Conservation (phyloP, 2,888 invertebrate species). For the Amphipoea lucens region DNA sequence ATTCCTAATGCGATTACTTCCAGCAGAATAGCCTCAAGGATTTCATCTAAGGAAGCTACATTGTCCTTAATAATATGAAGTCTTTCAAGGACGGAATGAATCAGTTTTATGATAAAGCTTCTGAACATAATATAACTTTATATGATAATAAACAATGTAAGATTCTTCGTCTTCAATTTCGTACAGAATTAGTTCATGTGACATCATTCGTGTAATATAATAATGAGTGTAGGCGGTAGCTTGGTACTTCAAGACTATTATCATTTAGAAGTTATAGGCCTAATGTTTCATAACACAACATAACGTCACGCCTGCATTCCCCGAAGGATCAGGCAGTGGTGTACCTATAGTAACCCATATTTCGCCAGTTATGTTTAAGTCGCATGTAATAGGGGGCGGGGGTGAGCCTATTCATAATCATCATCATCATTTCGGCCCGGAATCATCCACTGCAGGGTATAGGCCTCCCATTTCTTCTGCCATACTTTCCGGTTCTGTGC, state of each 20-base stretch:
- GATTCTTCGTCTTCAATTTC: conserved; percentile 39
- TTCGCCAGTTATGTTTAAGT: not conserved
- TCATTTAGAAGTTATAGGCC: conserved; percentile 19
- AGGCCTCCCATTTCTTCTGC: too few relatives aligned
- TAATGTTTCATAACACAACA: conserved; percentile 1
- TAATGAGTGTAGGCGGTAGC: conserved; percentile 48
- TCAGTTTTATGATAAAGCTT: conserved; percentile 32
- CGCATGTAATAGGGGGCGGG: too few relatives aligned
- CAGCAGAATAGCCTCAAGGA: conserved; percentile 29
- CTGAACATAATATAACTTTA: conserved; percentile 21
- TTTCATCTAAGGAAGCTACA: conserved; percentile 24
- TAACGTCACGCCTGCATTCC: not conserved
- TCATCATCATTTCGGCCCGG: too few relatives aligned
- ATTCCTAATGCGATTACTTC: conserved; percentile 44
- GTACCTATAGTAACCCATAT: not conserved
- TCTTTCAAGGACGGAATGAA: conserved; percentile 31
- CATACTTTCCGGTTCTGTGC: too few relatives aligned
- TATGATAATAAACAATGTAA: conserved; percentile 25
- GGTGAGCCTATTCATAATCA: too few relatives aligned
- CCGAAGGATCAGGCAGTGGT: not conserved
- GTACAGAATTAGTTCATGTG: conserved; percentile 52
- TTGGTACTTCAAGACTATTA: conserved; percentile 18
- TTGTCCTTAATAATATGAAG: conserved; percentile 39
- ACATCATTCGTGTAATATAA: conserved; percentile 52
- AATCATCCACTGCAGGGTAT: too few relatives aligned